Evolutionary conservation across 2,888 invertebrate genomes (phyloP).

Genomic region (Chydorus sphaericus): DNA sequence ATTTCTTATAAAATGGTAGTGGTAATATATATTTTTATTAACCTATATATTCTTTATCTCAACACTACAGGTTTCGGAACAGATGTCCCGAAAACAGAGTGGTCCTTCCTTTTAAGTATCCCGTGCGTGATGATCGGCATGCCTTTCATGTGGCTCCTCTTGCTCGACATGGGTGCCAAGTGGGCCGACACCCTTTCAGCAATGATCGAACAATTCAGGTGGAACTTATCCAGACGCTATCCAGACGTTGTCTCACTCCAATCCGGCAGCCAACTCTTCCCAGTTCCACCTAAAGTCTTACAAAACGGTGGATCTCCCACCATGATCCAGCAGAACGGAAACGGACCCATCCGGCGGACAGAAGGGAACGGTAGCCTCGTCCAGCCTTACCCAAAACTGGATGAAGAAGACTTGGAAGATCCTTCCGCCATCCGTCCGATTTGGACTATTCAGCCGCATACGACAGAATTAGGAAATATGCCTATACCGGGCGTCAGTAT

Average conservation of each 20-base stretch:
- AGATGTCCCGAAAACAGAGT: conserved; percentile 7
- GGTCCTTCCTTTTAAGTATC: conserved; percentile 1
- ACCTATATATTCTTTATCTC: no score
- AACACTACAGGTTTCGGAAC: conserved; percentile 1
- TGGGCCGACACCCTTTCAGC: conserved; percentile 4
- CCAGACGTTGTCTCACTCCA: conserved; percentile 12
- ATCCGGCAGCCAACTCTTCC: background rate
- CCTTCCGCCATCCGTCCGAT: background rate
- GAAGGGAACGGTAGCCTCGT: background rate
- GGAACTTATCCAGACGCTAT: background rate
- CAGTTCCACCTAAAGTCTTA: background rate
- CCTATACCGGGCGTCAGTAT: background rate
- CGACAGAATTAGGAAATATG: background rate
- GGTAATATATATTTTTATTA: no score
- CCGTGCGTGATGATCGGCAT: conserved; percentile 14
- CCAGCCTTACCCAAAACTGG: background rate
- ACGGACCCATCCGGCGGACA: background rate
- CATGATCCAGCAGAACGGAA: background rate
- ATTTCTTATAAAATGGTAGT: no score
- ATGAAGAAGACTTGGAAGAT: background rate
- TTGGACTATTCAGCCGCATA: background rate
- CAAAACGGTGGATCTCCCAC: background rate
- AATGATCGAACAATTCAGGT: background rate
- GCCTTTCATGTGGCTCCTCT: conserved; percentile 9
- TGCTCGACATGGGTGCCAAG: conserved; percentile 12